phyloP scores from a whole-genome alignment of 2,888 invertebrate species.

The Mesorhabditis sp. region DNA sequence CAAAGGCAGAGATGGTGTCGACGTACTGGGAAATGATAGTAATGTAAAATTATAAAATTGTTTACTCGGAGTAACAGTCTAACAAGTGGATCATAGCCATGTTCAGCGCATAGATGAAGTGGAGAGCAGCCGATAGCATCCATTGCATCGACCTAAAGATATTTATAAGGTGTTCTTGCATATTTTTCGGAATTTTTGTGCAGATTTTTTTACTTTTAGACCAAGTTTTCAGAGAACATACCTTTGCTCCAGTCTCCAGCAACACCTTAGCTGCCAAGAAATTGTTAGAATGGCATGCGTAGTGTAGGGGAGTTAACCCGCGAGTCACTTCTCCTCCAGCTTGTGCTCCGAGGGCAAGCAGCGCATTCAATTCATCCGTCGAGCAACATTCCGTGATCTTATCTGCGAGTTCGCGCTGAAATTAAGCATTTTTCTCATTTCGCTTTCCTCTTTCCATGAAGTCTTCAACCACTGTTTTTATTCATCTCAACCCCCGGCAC shows the following conservation, averaged over 20 bases:
- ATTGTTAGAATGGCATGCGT: conserved; percentile 81
- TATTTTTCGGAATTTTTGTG: background rate
- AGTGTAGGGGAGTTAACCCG: conserved; percentile 82
- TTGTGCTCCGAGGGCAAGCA: conserved; percentile 79
- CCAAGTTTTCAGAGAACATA: conserved; percentile 14
- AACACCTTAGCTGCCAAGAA: conserved; percentile 75
- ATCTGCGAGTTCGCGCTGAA: conserved; percentile 77
- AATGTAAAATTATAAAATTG: conserved; percentile 9
- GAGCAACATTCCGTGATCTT: conserved; percentile 83
- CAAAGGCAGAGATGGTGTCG: conserved; percentile 40
- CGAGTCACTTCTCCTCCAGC: conserved; percentile 77
- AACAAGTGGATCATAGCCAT: conserved; percentile 57
- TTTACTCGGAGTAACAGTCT: conserved; percentile 46
- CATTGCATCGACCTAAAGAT: conserved; percentile 69
- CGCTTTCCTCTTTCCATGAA: background rate
- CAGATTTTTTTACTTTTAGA: conserved; percentile 13
- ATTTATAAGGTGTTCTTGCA: background rate
- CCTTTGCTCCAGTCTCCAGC: conserved; percentile 67
- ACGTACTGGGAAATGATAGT: conserved; percentile 26
- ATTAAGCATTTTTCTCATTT: conserved; percentile 59
- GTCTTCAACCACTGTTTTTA: too few relatives aligned
- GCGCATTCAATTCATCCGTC: conserved; percentile 78
- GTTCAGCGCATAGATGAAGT: conserved; percentile 80
- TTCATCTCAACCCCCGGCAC: too few relatives aligned
- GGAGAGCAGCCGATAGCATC: conserved; percentile 79